Evolutionary conservation across 1,140 invertebrate genomes (phyloP), one percentile per base, ranked within the genome.

Genomic region (Bombus sylvicola): DNA sequence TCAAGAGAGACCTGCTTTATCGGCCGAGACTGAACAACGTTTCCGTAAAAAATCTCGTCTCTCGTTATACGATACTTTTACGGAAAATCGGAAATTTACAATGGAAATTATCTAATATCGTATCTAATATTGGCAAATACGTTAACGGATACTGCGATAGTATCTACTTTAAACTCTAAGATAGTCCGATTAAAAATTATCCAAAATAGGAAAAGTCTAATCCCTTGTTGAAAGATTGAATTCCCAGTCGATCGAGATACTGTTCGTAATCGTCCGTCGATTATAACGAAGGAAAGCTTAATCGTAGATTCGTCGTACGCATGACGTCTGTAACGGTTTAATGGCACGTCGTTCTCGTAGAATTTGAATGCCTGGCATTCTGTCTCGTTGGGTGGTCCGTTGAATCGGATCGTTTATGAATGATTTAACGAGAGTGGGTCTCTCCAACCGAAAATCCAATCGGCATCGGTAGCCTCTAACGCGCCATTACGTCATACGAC

Each of bases 401-500:
- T 64, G 66, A 53, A 31, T 74, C n/a, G 34, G 37, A 53, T 81
- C 73, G 68, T 73, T 77, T 71, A 81, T 66, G 82, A 83, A 66
- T 39, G 62, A 28, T 25, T 76, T 41, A 80, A 85, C 62, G 64
- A 89, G 64, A 71, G 41, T 31, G 6, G 31, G n/a, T 39, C 37
- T 72, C 75, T 68, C 81, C 57, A 47, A 68, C 34, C 79, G 75
- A 89, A 90, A 90, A 85, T 88, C 62, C 59, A 83, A 81, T 89
- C 79, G 72, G 41, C 85, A 57, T 62, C 64, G 86, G 41, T 81
- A 66, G 78, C 85, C 71, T 84, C 79, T 84, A 76, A 64, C 62
- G 39, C 72, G 53, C 31, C n/a, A 43, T 87, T 90, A 68, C 88
- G 87, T 86, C 74, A 81, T 31, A 68, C 37, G 22, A 10, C 39